Base-by-base conservation (phyloP, 2,113 vertebrate genomes). In the Stegostoma tigrinum region DNA sequence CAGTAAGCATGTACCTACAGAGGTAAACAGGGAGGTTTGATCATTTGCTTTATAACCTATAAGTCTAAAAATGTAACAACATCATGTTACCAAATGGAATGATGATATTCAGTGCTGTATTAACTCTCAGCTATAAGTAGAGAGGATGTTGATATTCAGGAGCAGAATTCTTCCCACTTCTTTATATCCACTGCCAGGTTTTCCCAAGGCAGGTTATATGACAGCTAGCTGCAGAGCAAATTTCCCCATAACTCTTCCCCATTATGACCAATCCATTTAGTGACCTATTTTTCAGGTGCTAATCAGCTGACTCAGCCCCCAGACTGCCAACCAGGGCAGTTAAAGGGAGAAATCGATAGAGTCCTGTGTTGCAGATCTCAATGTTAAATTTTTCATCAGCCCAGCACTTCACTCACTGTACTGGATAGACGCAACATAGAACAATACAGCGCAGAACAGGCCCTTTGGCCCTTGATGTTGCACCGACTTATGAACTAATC, bases 1-100 rank as follows among this genome's bases (percentile, higher is more conserved):
- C 98, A 95, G 98, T 98, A 96, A 97, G 98, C 0, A 97, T 99
- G 96, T 99, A 98, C 52, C 98, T 98, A 38, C 98, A 98, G 97
- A 99, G 99, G 99, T 99, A 98, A 96, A 96, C 48, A 70, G 30
- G 78, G 34, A 52, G 19, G 21, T 72, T 70, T 17, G 34, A 52
- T 68, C 23, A 45, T 4, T 24, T 72, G 27, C 72, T 72, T 27
- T 95, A 48, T 72, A 7, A 17, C 64, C n/a, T n/a, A n/a, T 90
- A 61, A 64, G 87, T 17, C 55, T 55, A n/a, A n/a, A 30, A 90
- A 61, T 23, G 24, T 48, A 48, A 86, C 12, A 24, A 5, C 86
- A 55, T 34, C 52, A 89, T 34, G 5, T 48, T 52, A 14, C 24
- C 24, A 10, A 10, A 30, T 89, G 45, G 52, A 89, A 27, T 61